Evolutionary conservation across 1,140 invertebrate genomes (phyloP).

Genomic region (Venustaconcha ellipsiformis): DNA sequence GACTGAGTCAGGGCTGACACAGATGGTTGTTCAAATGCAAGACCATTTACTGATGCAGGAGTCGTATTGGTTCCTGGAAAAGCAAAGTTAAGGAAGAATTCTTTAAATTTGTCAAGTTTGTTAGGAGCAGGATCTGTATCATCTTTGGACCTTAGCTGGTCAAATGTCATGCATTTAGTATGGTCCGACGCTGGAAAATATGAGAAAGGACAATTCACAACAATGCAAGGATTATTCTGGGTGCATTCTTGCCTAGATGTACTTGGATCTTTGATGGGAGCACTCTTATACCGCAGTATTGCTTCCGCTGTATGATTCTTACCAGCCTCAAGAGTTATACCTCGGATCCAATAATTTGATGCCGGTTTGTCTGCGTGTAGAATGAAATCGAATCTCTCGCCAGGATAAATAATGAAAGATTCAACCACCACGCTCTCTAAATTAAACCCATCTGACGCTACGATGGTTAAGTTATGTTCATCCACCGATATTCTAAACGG

Average conservation of each 20-base stretch:
- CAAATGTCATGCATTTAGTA: constrained; percentile 42
- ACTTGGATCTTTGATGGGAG: constrained; percentile 71
- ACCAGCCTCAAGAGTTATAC: constrained; percentile 62
- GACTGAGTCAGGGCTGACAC: constrained; percentile 52
- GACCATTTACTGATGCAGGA: constrained; percentile 55
- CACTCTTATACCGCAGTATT: constrained; percentile 83
- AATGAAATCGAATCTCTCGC: constrained; percentile 89
- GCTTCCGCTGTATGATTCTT: constrained; percentile 66
- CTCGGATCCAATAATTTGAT: constrained; percentile 86
- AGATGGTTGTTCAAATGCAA: constrained; percentile 36
- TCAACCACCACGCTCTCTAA: constrained; percentile 77
- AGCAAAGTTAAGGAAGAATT: constrained; percentile 59
- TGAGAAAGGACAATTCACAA: constrained; percentile 55
- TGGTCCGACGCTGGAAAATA: constrained; percentile 43
- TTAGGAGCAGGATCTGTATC: constrained; percentile 34
- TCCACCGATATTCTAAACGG: constrained; percentile 79
- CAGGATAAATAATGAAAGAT: constrained; percentile 67
- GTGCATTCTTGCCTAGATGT: constrained; percentile 65
- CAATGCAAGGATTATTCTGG: constrained; percentile 26
- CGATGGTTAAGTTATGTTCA: constrained; percentile 82
- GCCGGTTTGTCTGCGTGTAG: constrained; percentile 79
- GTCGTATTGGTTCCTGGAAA: constrained; percentile 50
- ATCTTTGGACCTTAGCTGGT: constrained; percentile 33
- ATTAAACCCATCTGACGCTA: constrained; percentile 85
- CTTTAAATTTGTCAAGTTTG: constrained; percentile 32